phyloP scores from a whole-genome alignment of 2,113 vertebrate genomes.

The Otocyon megalotis region DNA sequence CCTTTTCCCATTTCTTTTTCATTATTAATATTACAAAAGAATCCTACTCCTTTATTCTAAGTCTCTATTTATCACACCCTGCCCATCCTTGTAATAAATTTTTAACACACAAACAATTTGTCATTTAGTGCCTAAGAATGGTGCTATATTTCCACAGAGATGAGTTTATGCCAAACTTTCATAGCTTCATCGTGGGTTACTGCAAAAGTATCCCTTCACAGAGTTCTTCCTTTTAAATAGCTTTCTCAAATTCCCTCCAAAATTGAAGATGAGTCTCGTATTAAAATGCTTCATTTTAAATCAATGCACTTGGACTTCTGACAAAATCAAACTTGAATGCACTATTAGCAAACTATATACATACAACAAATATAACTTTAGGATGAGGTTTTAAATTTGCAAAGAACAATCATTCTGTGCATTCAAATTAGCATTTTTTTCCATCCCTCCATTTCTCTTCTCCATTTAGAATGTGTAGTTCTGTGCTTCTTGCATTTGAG shows the following conservation, averaged over 20 bases:
- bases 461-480: constrained; percentile 51
- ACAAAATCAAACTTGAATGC: constrained; percentile 2
- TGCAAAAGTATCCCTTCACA: background rate
- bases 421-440: constrained; percentile 34
- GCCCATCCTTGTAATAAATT: background rate
- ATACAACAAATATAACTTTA: background rate
- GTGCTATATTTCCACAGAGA: background rate
- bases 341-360: background rate
- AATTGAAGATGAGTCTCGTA: constrained; percentile 15
- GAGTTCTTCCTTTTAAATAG: background rate
- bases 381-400: background rate
- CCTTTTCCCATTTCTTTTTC: background rate
- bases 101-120: background rate
- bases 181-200: background rate
- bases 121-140: background rate
- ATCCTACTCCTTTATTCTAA: background rate
- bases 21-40: constrained; percentile 1
- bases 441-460: background rate
- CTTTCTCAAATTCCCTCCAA: constrained; percentile 48
- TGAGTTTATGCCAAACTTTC: background rate
- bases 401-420: background rate
- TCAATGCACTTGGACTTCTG: background rate
- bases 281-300: constrained; percentile 4
- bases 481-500: constrained; percentile 51
- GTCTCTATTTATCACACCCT: background rate